These are phyloP conservation scores for Podiceps cristatus DNA, from an alignment of 2,113 vertebrate genomes.

Conservation along the genomic window DNA sequence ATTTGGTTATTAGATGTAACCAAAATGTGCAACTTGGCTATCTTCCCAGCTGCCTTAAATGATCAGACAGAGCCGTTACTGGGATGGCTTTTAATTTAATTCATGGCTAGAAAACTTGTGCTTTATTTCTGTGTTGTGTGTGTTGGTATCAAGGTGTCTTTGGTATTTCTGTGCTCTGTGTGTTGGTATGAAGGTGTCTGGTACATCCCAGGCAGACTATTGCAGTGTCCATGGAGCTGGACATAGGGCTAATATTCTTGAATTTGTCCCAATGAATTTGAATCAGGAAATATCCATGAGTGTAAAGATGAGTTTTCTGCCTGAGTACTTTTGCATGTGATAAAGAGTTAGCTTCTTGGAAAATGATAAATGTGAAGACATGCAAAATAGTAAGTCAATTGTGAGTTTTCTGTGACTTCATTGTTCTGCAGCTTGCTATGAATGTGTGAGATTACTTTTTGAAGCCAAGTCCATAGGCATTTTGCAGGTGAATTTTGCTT, in stretches of 20 bases:
- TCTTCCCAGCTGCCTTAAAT: background rate
- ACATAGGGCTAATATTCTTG: background rate
- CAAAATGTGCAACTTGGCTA: background rate
- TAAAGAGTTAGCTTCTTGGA: background rate
- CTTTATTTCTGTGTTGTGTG: background rate
- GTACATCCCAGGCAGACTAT: background rate
- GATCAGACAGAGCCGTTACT: accelerated
- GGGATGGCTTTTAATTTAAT: background rate
- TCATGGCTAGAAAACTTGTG: background rate
- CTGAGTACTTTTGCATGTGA: background rate
- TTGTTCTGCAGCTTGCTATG: background rate
- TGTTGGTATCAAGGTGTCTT: background rate
- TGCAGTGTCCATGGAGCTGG: background rate
- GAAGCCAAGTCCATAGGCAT: background rate
- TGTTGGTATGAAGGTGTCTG: background rate
- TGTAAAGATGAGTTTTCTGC: background rate
- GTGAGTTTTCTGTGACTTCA: background rate
- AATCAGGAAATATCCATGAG: background rate
- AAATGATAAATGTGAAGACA: background rate
- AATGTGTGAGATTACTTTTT: background rate
- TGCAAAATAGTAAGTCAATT: background rate
- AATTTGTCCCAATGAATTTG: background rate
- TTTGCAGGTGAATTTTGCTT: background rate
- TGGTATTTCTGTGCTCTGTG: too few relatives aligned
- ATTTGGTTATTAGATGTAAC: background rate